Conservation (phyloP, 2,888 invertebrate species). For the Molanna angustata region DNA sequence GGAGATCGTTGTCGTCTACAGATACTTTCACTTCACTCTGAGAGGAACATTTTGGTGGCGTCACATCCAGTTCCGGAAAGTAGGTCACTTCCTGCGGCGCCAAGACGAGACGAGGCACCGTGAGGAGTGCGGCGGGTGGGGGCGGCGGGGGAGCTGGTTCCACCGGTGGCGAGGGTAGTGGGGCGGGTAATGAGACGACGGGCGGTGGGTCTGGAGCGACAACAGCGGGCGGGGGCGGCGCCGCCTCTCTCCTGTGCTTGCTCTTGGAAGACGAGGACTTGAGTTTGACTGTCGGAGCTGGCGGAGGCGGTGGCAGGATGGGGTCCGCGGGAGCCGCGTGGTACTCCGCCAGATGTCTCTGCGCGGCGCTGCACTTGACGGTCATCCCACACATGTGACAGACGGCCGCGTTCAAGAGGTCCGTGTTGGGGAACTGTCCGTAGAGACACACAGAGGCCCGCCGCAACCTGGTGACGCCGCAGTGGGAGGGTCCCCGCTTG, state of each 20-base stretch:
- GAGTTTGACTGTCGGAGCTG: constrained; percentile 41
- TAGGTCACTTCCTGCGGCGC: constrained; percentile 11
- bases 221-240: constrained; percentile 33
- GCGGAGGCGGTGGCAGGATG: constrained; percentile 49
- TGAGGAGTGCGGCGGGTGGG: constrained; percentile 25
- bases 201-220: constrained; percentile 41
- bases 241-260: constrained; percentile 50
- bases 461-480: constrained; percentile 55
- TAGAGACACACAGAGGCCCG: constrained; percentile 69
- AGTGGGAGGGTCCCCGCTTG: constrained; percentile 42
- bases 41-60: constrained; percentile 9
- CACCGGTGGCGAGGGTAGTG: constrained; percentile 44
- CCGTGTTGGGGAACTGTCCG: constrained; percentile 75
- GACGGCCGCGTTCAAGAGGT: constrained; percentile 71
- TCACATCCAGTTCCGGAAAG: constrained; percentile 18
- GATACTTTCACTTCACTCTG: constrained; percentile 47
- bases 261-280: constrained; percentile 41
- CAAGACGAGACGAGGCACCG: constrained; percentile 11
- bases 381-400: constrained; percentile 75
- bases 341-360: constrained; percentile 65
- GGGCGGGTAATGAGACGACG: constrained; percentile 44
- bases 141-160: constrained; percentile 43
- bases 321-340: constrained; percentile 47
- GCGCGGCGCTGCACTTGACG: constrained; percentile 75
- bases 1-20: constrained; percentile 49